Evolutionary conservation across 2,113 vertebrate genomes (phyloP).

Genomic region (Sander vitreus): DNA sequence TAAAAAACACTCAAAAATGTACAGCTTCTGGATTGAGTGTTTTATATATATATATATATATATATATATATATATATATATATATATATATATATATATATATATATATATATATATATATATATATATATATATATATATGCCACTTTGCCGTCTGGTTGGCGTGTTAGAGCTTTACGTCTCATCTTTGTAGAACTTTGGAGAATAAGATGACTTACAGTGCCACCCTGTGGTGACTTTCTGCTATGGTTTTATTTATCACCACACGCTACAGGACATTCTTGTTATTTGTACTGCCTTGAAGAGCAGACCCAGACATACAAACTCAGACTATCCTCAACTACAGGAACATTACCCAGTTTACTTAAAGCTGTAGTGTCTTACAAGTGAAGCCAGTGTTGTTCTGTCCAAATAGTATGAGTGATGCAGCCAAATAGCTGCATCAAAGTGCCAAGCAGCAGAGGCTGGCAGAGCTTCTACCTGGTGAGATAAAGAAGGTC

Average conservation of each 20-base stretch:
- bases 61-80: too few species aligned
- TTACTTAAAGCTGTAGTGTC: not conserved
- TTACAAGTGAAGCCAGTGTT: conserved; percentile 2
- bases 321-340: not conserved
- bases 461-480: conserved; percentile 48
- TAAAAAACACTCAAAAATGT: not conserved
- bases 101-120: too few species aligned
- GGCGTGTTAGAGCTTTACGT: not conserved
- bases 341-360: not conserved
- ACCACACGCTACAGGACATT: not conserved
- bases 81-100: too few species aligned
- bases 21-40: not conserved
- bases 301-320: conserved; percentile 5
- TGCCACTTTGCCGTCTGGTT: not conserved
- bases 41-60: not conserved
- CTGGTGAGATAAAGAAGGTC: conserved; percentile 94
- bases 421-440: not conserved
- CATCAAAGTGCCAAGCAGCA: not conserved
- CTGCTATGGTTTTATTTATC: not conserved
- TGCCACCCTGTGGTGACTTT: conserved; percentile 60
- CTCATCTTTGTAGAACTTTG: not conserved
- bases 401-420: not conserved
- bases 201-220: not conserved
- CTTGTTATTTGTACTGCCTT: not conserved
- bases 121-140: too few species aligned